A percentile compares a stretch with the other conserved stretches of the same genome.
phyloP scores from a whole-genome alignment of 2,113 vertebrate genomes.

The Guaruba guarouba region DNA sequence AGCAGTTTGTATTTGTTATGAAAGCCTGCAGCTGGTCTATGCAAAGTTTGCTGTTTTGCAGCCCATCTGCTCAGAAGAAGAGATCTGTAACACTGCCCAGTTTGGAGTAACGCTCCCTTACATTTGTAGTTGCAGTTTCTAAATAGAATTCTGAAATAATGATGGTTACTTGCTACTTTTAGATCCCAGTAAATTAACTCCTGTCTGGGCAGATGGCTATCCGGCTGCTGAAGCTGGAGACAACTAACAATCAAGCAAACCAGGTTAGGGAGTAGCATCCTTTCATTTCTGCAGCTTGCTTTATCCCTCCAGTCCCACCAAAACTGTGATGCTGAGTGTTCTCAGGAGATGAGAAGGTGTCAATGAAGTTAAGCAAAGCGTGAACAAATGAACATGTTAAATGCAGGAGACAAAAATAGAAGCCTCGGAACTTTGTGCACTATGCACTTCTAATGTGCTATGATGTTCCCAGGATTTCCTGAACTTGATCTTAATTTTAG shows the following conservation, averaged over 20 bases:
- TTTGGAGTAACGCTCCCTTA: slow-evolving; percentile 55
- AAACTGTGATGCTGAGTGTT: slow-evolving; percentile 38
- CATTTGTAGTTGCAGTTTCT: slow-evolving; percentile 56
- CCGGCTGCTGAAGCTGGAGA: slow-evolving; percentile 52
- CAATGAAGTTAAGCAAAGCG: neutral
- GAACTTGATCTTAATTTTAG: neutral
- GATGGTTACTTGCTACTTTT: slow-evolving; percentile 70
- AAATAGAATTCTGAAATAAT: slow-evolving; percentile 75
- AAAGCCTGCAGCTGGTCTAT: slow-evolving; percentile 69
- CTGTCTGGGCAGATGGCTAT: slow-evolving; percentile 69
- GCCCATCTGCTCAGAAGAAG: slow-evolving; percentile 72
- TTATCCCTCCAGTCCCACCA: slow-evolving; percentile 7
- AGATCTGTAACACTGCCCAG: slow-evolving; percentile 66
- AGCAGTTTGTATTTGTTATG: slow-evolving; percentile 50
- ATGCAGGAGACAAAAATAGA: neutral
- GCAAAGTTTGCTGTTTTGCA: slow-evolving; percentile 70
- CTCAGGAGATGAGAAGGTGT: slow-evolving; percentile 9
- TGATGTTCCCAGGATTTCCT: neutral
- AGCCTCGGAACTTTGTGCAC: neutral
- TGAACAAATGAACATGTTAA: neutral
- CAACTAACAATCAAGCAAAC: slow-evolving; percentile 55
- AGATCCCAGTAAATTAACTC: slow-evolving; percentile 67
- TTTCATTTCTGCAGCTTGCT: slow-evolving; percentile 50
- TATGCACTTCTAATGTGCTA: neutral
- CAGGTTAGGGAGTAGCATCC: neutral